phyloP scores from a whole-genome alignment of 2,888 invertebrate genomes.

The Glomeris marginata region DNA sequence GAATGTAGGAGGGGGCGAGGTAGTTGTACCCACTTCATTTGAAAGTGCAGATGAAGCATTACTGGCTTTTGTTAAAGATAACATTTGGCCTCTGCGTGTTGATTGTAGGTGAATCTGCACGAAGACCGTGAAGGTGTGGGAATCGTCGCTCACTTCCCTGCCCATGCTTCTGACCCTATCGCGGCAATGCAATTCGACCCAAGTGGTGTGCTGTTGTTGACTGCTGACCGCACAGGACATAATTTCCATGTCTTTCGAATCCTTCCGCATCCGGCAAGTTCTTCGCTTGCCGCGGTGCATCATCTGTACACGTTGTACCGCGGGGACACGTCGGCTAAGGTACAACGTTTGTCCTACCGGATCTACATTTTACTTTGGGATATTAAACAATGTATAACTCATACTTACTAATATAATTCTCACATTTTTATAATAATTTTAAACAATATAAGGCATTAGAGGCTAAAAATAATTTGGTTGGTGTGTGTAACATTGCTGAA shows the following conservation, averaged over 20 bases:
- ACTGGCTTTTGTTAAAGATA: neutral
- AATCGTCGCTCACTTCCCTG: constrained; percentile 71
- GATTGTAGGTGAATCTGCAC: constrained; percentile 35
- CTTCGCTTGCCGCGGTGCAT: constrained; percentile 74
- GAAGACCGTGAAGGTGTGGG: constrained; percentile 47
- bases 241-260: constrained; percentile 92
- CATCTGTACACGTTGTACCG: constrained; percentile 88
- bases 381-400: too few species aligned
- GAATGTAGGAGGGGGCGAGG: constrained; percentile 18
- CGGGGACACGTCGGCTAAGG: constrained; percentile 91
- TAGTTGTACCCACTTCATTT: neutral
- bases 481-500: neutral
- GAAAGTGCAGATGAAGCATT: too few species aligned
- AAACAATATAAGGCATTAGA: neutral
- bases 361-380: too few species aligned
- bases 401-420: too few species aligned
- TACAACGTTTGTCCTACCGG: too few species aligned
- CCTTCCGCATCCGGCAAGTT: constrained; percentile 79
- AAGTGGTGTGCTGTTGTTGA: constrained; percentile 73
- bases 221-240: constrained; percentile 82
- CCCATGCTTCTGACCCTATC: constrained; percentile 65
- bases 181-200: constrained; percentile 81
- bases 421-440: too few species aligned
- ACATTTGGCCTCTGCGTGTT: too few species aligned
- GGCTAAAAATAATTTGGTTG: neutral